phyloP scores from a whole-genome alignment of 2,888 invertebrate genomes.

The Tineola bisselliella region DNA sequence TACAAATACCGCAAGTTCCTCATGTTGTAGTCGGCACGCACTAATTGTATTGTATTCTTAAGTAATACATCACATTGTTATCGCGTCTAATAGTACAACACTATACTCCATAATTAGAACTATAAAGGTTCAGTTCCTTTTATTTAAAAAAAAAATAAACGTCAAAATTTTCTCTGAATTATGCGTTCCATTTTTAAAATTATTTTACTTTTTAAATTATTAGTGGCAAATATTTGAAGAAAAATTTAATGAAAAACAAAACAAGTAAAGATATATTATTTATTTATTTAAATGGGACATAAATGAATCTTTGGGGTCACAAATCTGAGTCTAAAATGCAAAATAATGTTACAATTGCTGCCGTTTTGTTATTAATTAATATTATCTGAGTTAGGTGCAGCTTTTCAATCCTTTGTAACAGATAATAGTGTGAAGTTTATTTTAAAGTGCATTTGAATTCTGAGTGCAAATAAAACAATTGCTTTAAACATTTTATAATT shows the following conservation, averaged over 20 bases:
- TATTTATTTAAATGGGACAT: background rate
- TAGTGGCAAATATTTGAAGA: too few relatives aligned
- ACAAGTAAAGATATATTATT: too few relatives aligned
- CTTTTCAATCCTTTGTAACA: background rate
- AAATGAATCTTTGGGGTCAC: background rate
- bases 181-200: too few relatives aligned
- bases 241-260: too few relatives aligned
- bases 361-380: background rate
- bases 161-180: too few relatives aligned
- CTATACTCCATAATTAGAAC: background rate
- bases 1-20: background rate
- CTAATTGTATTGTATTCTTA: conserved; percentile 6
- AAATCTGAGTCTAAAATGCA: background rate
- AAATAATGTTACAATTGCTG: background rate
- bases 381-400: background rate
- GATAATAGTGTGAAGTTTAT: background rate
- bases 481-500: too few relatives aligned
- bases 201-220: too few relatives aligned
- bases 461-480: too few relatives aligned
- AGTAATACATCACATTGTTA: conserved; percentile 11
- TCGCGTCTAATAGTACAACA: background rate
- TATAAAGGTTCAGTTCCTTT: background rate
- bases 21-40: background rate
- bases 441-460: background rate
- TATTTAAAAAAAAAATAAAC: too few relatives aligned